Evolutionary conservation across 1,140 invertebrate genomes (phyloP), one percentile per base, ranked within the genome.

Genomic region (Drosophila tristis): DNA sequence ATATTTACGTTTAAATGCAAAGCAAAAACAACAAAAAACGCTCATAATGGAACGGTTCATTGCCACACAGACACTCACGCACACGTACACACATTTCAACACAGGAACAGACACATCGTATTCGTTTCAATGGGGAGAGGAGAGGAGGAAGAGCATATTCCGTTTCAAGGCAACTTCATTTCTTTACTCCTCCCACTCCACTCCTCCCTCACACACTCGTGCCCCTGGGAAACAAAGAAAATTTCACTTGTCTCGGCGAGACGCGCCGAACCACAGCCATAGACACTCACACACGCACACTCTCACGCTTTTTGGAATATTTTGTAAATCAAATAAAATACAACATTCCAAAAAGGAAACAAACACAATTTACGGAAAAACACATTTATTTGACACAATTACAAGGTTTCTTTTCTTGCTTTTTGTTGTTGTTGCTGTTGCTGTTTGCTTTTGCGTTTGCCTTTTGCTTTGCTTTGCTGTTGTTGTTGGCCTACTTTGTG

Each of bases 401-500:
- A 75, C 72, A 75, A 75, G 72, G 72, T 75, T 80, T 74, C 56
- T 80, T 68, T 56, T 80, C 75, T 51, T 80, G 71, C 62, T 50
- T 61, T 47, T 56, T 72, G 62, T 76, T 68, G 71, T 45, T 74
- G 77, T 29, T 76, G 78, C 25, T 74, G 64, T 47, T 70, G 70
- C 45, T 61, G 71, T 51, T 48, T 60, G 61, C 66, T 81, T 78
- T 67, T 39, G 11, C 35, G 11, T 39, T 39, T 39, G 35, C 35
- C 35, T 39, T 74, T 81, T 81, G 78, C 48, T 71, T 77, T 77
- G 66, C 68, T 71, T 77, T 77, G 66, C 68, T 84, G 65, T 78
- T 81, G 79, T 81, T 87, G 82, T 82, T 87, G 82, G 82, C 82
- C 82, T 87, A 87, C 82, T 89, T 87, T 78, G 66, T 86, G 67